phyloP scores from a whole-genome alignment of 2,113 vertebrate genomes.

The western clawed frog (Xenopus tropicalis) region DNA sequence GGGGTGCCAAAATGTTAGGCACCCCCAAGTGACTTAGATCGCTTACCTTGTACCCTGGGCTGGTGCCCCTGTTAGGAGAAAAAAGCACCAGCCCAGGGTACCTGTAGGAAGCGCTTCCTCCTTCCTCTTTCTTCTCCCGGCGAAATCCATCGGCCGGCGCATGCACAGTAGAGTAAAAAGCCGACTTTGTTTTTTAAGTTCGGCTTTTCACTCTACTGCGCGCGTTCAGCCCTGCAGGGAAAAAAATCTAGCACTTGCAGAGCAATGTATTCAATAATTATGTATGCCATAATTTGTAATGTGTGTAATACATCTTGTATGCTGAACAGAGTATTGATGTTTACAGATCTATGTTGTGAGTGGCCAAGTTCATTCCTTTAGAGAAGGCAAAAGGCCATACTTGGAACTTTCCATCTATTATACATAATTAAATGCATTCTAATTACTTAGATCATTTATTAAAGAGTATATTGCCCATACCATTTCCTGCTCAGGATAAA shows the following conservation, averaged over 20 bases:
- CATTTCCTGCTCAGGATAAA: not conserved
- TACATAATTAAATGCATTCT: not conserved
- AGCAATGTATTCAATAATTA: not conserved
- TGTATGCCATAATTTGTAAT: not conserved
- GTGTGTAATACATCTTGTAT: not conserved
- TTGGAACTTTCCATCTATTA: not conserved
- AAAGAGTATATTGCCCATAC: not conserved
- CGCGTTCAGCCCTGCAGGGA: not conserved
- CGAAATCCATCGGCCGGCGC: no score
- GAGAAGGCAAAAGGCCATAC: not conserved
- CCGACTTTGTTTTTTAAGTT: no score
- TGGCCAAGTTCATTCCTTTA: not conserved
- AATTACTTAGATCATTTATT: not conserved
- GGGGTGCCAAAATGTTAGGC: no score
- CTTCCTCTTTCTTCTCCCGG: no score
- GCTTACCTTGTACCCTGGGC: no score
- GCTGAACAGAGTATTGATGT: not conserved
- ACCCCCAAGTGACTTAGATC: no score
- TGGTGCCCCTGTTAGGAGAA: no score
- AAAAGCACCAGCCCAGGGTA: no score
- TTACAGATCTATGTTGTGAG: not conserved
- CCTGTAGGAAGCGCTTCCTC: no score
- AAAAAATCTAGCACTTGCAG: not conserved
- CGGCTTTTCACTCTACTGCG: no score
- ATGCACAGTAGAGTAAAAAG: no score